Conservation (phyloP, 1,140 invertebrate genomes). For the Drosophila kepulauana region DNA sequence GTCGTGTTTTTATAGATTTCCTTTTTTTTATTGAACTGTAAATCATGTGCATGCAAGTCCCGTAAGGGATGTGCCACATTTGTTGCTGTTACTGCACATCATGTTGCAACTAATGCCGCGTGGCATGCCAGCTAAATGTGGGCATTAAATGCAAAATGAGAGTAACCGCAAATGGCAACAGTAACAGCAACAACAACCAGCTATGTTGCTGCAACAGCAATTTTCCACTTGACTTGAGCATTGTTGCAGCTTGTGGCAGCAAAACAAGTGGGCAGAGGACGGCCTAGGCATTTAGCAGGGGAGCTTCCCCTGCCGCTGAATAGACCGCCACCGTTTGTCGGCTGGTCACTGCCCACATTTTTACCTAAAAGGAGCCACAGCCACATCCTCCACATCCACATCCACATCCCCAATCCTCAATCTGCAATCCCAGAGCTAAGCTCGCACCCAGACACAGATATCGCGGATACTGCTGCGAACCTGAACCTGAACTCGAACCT, state of each 20-base stretch:
- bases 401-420: background rate
- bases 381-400: constrained; percentile 12
- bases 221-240: constrained; percentile 83
- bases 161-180: constrained; percentile 64
- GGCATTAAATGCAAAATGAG: constrained; percentile 79
- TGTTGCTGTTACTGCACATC: constrained; percentile 62
- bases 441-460: background rate
- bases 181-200: constrained; percentile 32
- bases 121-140: constrained; percentile 71
- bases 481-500: constrained; percentile 59
- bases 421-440: constrained; percentile 13
- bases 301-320: constrained; percentile 5
- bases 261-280: constrained; percentile 64
- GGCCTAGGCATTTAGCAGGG: constrained; percentile 56
- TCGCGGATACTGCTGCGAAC: constrained; percentile 7
- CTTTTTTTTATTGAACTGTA: background rate
- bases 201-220: constrained; percentile 41
- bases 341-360: constrained; percentile 65
- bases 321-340: constrained; percentile 18
- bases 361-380: constrained; percentile 70
- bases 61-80: constrained; percentile 48
- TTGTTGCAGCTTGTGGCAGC: constrained; percentile 32
- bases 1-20: no score
- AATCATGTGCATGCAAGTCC: constrained; percentile 5
- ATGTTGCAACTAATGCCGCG: constrained; percentile 47